Conservation (phyloP, 1,140 invertebrate species). For the Trichonephila clavipes region DNA sequence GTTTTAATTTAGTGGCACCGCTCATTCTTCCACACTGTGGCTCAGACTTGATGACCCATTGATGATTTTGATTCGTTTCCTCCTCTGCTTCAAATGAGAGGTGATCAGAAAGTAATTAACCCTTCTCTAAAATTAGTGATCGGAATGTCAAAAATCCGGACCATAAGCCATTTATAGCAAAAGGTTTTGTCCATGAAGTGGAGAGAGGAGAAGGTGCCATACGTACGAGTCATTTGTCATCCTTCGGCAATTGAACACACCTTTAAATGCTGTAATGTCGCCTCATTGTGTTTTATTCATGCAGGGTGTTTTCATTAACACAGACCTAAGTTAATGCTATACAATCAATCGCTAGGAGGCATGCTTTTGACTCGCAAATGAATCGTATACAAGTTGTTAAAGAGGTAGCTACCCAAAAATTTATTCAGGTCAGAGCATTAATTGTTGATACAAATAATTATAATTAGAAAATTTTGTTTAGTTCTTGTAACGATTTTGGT, state of each 20-base stretch:
- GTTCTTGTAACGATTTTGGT: too few relatives aligned
- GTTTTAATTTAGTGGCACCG: background rate
- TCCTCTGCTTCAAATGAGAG: background rate
- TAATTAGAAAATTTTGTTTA: too few relatives aligned
- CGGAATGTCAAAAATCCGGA: conserved; percentile 32
- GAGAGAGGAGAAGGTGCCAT: background rate
- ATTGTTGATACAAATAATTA: background rate
- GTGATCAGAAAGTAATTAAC: conserved; percentile 49
- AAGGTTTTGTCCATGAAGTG: background rate
- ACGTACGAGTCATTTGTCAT: conserved; percentile 32
- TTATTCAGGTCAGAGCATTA: background rate
- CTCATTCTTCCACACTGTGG: background rate
- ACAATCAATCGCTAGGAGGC: background rate
- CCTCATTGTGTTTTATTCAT: conserved; percentile 31
- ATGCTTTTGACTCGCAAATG: background rate
- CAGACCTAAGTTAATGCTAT: background rate
- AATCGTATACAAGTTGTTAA: background rate
- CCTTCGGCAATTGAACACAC: conserved; percentile 51
- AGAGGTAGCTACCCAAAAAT: background rate
- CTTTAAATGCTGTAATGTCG: conserved; percentile 11
- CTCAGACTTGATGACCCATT: conserved; percentile 10
- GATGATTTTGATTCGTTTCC: background rate
- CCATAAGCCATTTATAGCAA: conserved; percentile 31
- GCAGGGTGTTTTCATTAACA: background rate
- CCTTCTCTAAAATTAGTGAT: conserved; percentile 28